A percentile compares a stretch with the other conserved stretches of the same genome.
Evolutionary conservation across 2,888 invertebrate species (phyloP).

Genomic region (Callosobruchus maculatus): DNA sequence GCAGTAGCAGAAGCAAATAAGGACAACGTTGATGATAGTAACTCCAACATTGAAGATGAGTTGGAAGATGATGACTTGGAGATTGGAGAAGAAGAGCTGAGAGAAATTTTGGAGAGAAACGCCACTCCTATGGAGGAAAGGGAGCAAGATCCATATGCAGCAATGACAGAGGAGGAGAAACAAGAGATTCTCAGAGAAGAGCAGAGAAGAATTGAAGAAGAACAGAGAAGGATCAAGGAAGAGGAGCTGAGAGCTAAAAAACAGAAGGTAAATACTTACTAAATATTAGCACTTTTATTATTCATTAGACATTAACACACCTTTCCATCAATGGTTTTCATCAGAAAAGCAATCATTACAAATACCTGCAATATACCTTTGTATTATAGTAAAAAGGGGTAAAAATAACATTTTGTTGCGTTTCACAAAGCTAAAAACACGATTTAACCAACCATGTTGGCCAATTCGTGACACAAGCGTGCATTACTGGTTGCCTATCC

Average conservation of each 20-base stretch:
- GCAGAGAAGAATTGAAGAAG: neutral
- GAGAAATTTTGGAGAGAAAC: constrained; percentile 16
- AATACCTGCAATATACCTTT: too few relatives aligned
- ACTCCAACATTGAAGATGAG: constrained; percentile 22
- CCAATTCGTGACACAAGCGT: too few relatives aligned
- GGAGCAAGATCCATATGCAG: constrained; percentile 37
- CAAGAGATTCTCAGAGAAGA: neutral
- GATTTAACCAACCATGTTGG: too few relatives aligned
- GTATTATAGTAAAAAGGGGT: too few relatives aligned
- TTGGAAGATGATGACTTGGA: constrained; percentile 22
- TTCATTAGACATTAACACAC: too few relatives aligned
- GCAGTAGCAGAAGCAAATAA: constrained; percentile 26
- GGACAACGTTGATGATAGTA: constrained; percentile 20
- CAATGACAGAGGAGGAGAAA: constrained; percentile 16
- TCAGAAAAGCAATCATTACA: too few relatives aligned
- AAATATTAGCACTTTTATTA: too few relatives aligned
- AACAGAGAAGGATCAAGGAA: constrained; percentile 24
- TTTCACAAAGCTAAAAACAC: too few relatives aligned
- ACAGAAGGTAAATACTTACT: constrained; percentile 39
- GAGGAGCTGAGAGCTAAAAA: constrained; percentile 39
- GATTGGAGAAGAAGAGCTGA: constrained; percentile 27
- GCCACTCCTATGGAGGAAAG: constrained; percentile 37
- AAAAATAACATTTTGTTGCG: too few relatives aligned
- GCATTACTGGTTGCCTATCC: too few relatives aligned
- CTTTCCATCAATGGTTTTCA: too few relatives aligned